Evolutionary conservation across 2,113 vertebrate species (phyloP), one percentile per base, ranked within the genome.

Genomic region (Odobenus rosmarus): DNA sequence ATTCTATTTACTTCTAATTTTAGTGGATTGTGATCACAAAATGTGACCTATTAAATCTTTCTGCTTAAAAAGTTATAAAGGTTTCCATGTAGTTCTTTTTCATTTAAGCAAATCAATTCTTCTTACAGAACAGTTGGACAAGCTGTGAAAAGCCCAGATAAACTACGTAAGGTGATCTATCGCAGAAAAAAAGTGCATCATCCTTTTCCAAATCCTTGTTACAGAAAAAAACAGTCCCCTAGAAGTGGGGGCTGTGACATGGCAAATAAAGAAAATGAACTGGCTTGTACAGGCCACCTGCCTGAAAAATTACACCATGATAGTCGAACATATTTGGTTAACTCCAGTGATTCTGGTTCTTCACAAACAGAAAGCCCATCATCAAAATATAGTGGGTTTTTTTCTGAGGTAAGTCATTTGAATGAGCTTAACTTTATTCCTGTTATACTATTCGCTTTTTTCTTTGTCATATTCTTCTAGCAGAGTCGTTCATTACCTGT

Each of bases 261-360:
- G 98, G 98, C 99, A 98, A 99, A 99, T 99, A 99, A 99, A 97
- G 99, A 99, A 98, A 99, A 99, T 95, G 99, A 99, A 99, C 98
- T 99, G 98, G 99, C 99, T 95, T 99, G 99, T 98, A 99, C 99
- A 90, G 98, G 99, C 85, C 99, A 99, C 95, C 98, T 99, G 98
- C 98, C 99, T 95, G 98, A 99, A 96, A 99, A 99, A 96, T 98
- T 99, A 89, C 98, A 95, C 79, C 98, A 95, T 24, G 99, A 99
- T 64, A 98, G 98, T 83, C 99, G 98, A 96, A 99, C 99, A 64
- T 98, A 98, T 59, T 98, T 99, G 90, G 76, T 99, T 98, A 99
- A 99, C 98, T 98, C 99, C 85, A 98, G 98, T 96, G 99, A 99
- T 93, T 98, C 98, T 97, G 94, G 98, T 81, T 98, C 99, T 98